Percentiles rank a stretch among this genome's conserved stretches.
phyloP scores from a whole-genome alignment of 2,113 vertebrate genomes.

The Phalacrocorax pelagicus region DNA sequence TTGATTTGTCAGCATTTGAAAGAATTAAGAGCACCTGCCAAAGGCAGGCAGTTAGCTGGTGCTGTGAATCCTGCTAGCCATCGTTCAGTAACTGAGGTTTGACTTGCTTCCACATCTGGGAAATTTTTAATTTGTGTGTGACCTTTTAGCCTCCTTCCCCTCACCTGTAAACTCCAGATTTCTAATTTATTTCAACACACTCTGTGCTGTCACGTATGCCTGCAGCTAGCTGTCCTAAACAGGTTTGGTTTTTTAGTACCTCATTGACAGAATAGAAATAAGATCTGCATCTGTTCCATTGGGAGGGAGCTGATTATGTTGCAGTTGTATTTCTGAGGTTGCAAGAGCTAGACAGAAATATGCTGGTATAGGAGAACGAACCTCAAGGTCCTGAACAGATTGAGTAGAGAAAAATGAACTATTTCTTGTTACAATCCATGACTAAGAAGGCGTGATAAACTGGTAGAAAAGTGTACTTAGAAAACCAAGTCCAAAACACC shows the following conservation, averaged over 20 bases:
- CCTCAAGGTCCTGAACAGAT: background rate
- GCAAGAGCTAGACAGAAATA: background rate
- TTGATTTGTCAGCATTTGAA: background rate
- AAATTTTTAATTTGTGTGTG: background rate
- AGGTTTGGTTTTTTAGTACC: background rate
- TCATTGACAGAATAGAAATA: background rate
- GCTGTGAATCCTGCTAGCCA: background rate
- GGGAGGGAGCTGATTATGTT: background rate
- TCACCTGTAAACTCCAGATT: background rate
- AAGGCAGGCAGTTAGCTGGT: background rate
- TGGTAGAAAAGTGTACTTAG: background rate
- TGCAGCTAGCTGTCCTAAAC: background rate
- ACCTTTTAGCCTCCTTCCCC: background rate
- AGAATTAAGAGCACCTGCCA: background rate
- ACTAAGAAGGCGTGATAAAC: background rate
- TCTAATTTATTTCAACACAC: background rate
- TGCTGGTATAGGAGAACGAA: background rate
- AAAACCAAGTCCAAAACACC: background rate
- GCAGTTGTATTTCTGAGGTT: background rate
- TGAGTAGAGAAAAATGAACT: background rate
- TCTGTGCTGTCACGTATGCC: background rate
- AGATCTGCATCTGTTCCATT: background rate
- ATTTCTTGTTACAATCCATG: background rate
- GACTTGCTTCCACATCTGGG: background rate
- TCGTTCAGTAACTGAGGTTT: background rate